Base-by-base conservation (phyloP, 2,888 invertebrate species). In the Stenchaetothrips biformis region DNA sequence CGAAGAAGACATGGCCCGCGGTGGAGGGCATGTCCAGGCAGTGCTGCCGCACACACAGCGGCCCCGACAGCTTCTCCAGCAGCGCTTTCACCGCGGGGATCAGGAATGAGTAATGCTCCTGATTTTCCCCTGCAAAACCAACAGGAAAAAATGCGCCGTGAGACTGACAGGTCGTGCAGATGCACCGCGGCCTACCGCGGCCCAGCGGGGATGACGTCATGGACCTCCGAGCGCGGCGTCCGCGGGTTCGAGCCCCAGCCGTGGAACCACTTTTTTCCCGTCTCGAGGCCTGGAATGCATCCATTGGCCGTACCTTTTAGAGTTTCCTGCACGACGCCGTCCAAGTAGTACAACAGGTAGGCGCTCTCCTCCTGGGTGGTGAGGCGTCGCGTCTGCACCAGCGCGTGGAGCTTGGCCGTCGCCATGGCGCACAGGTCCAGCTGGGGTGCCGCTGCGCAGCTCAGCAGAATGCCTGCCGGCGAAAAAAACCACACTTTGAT, bases 41-140 rank as follows among this genome's bases (percentile, higher is more conserved):
- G 79, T 88, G 86, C 16, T 84, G 82, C 77, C 87, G 86, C 25
- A 82, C 81, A 25, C 84, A 81, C 79, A 83, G 82, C 11, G 86
- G 81, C 2, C 85, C 84, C 47, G 85, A 85, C 11, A 87, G 85
- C 84, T 90, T 90, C 82, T 90, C 90, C 77, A 91, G 85, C 67
- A 92, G 84, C 0, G 90, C 90, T 84, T 90, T 90, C 87, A 91
- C 87, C 18, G 91, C 89, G 0, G 91, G 91, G 85, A 91, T 89
- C 47, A 91, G 85, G 84, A 90, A 91, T 4, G 90, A 89, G 85
- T 91, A 91, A 83, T 90, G 90, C 83, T 91, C 91, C 11, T 88
- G 86, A 82, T 89, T 88, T 16, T 87, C 87, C 83, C 86, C 88
- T 89, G 81, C 4, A 83, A 83, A 78, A 79, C 25, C 74, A 59